Base-by-base conservation (phyloP, 2,797 vertebrate species). In the Garrulus glandarius region DNA sequence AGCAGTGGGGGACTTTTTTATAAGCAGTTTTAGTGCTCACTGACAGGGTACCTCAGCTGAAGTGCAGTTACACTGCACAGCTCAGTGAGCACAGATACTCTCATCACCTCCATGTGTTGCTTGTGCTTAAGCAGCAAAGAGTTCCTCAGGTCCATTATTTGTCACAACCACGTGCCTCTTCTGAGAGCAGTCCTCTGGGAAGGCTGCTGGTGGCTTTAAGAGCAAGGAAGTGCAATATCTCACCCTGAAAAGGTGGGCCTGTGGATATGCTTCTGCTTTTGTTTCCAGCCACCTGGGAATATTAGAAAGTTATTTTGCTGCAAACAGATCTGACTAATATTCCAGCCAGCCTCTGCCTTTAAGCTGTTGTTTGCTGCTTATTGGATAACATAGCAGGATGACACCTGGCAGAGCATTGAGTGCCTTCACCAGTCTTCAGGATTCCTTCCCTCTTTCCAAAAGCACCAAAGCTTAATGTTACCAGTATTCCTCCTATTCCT, bases 101-200 rank as follows among this genome's bases (percentile, higher is more conserved):
- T 6, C 24, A 22, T 11, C 32, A 37, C 24, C 30, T 75, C 41
- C 13, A 5, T 2, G 2, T 4, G 2, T 1, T 41, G 22, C 23
- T 52, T 0, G 3, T 1, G 2, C 44, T 75, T 21, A 29, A 36
- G 22, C 4, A 84, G 44, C 34, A 46, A 18, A 52, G 15, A 41
- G 23, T 5, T 24, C 63, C 14, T 18, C 11, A 18, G 36, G 15
- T 43, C 37, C 30, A 24, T 13, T 7, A 23, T 12, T 21, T n/a
- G 13, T 43, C 41, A 16, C 29, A 37, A 56, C 6, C 2, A 0
- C 1, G 9, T 12, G 19, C 24, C 1, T 1, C 26, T 60, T 27
- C 24, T 5, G 8, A 30, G 30, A 88, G 8, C 8, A 14, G 15
- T 3, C 36, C 34, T 61, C 76, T 50, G 37, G 44, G 61, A 79